Conservation (phyloP, 2,113 vertebrate species). For the Lycocorax pyrrhopterus region DNA sequence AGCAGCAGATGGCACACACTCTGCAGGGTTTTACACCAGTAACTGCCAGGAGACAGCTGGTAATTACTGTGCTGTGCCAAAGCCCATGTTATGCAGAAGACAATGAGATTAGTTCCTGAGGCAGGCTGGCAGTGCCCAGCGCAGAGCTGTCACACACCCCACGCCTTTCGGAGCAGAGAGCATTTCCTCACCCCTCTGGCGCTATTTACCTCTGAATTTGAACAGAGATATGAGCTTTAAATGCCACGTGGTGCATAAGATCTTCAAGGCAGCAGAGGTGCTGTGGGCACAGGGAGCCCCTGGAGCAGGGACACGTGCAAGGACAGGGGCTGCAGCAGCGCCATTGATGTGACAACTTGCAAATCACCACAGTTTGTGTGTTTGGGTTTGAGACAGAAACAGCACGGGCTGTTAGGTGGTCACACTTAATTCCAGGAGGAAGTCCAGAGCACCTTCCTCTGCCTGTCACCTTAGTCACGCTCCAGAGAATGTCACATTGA, state of each 20-base stretch:
- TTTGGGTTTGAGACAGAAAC: neutral
- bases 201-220: neutral
- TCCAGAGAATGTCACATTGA: no score
- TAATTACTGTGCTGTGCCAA: neutral
- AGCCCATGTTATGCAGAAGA: neutral
- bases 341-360: neutral
- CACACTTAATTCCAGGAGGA: neutral
- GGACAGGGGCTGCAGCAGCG: neutral
- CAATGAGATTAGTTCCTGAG: neutral
- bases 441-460: neutral
- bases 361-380: neutral
- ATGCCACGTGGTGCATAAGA: accelerated
- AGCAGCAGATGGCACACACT: neutral
- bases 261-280: neutral
- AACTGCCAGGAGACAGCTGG: neutral
- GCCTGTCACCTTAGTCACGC: neutral
- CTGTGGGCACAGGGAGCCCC: neutral
- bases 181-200: neutral
- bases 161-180: neutral
- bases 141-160: neutral
- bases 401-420: accelerated
- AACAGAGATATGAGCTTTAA: neutral
- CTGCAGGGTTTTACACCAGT: neutral
- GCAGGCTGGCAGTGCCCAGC: neutral
- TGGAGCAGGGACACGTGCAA: accelerated